A percentile compares a stretch with the other conserved stretches of the same genome.
Conservation (phyloP, 2,797 vertebrate genomes). For the Rhinophrynus dorsalis region DNA sequence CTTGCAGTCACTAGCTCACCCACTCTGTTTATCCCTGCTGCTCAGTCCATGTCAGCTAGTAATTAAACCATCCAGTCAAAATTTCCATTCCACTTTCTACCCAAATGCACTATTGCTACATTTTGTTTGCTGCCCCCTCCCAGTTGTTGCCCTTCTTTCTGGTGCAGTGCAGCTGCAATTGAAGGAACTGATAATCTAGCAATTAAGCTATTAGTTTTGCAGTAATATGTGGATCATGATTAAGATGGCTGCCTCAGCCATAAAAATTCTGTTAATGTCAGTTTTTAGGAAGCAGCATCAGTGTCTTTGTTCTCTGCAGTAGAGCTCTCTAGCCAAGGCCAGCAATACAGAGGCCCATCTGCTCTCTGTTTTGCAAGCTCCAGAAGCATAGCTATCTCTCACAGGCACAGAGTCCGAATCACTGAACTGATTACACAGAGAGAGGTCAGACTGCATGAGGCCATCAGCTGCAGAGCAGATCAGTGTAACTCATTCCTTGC, state of each 20-base stretch:
- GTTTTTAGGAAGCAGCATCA: conserved; percentile 14
- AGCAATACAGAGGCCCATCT: conserved; percentile 45
- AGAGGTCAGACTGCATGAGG: conserved; percentile 40
- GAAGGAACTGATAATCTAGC: no score
- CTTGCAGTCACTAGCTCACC: no score
- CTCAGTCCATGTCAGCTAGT: no score
- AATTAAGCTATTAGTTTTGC: no score
- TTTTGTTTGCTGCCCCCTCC: no score
- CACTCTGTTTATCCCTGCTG: no score
- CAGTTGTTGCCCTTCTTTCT: not conserved
- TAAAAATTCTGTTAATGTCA: conserved; percentile 19
- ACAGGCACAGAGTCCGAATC: conserved; percentile 37
- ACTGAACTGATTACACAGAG: conserved; percentile 45
- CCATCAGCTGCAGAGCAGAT: conserved; percentile 34
- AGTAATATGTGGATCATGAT: not conserved
- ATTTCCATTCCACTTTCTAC: no score
- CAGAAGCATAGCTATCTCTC: conserved; percentile 37
- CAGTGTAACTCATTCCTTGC: conserved; percentile 32
- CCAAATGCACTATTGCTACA: no score
- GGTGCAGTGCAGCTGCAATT: not conserved
- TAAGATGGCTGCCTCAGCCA: conserved; percentile 2
- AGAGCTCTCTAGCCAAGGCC: conserved; percentile 38
- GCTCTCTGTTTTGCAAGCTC: conserved; percentile 39
- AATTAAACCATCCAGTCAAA: no score
- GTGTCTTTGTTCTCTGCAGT: conserved; percentile 36